Evolutionary conservation across 2,113 vertebrate genomes (phyloP).

Genomic region (Chloebia gouldiae): DNA sequence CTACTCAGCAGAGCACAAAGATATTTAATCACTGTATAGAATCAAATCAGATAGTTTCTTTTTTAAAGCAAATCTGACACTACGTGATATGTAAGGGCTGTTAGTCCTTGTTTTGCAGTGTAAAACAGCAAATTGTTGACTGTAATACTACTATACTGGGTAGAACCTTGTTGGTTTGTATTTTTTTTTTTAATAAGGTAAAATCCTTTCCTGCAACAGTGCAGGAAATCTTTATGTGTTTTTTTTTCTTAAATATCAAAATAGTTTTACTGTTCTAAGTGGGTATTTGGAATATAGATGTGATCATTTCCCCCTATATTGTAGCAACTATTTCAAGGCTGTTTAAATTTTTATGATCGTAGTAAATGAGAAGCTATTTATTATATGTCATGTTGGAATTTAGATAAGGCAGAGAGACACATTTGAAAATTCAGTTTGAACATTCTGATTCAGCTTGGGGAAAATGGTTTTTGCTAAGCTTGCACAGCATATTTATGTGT

Average conservation of each 20-base stretch:
- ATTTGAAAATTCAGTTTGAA: constrained; percentile 35
- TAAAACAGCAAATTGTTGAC: constrained; percentile 69
- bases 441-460: neutral
- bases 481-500: neutral
- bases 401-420: constrained; percentile 45
- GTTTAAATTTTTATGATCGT: constrained; percentile 69
- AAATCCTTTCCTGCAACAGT: constrained; percentile 51
- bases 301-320: constrained; percentile 21
- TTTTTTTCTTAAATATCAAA: constrained; percentile 15
- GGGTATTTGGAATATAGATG: constrained; percentile 44
- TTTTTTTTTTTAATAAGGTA: neutral
- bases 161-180: neutral
- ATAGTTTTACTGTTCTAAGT: constrained; percentile 52
- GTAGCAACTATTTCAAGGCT: constrained; percentile 64
- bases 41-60: constrained; percentile 77
- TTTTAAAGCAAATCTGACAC: constrained; percentile 41
- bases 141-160: neutral
- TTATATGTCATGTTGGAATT: constrained; percentile 65
- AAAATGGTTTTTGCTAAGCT: neutral
- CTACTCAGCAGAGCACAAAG: constrained; percentile 84
- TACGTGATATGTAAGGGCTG: constrained; percentile 34
- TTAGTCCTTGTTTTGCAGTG: constrained; percentile 26
- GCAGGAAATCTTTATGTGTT: constrained; percentile 43
- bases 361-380: constrained; percentile 71
- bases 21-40: constrained; percentile 79